Conservation (phyloP, 2,797 vertebrate species). For the Dallia pectoralis region DNA sequence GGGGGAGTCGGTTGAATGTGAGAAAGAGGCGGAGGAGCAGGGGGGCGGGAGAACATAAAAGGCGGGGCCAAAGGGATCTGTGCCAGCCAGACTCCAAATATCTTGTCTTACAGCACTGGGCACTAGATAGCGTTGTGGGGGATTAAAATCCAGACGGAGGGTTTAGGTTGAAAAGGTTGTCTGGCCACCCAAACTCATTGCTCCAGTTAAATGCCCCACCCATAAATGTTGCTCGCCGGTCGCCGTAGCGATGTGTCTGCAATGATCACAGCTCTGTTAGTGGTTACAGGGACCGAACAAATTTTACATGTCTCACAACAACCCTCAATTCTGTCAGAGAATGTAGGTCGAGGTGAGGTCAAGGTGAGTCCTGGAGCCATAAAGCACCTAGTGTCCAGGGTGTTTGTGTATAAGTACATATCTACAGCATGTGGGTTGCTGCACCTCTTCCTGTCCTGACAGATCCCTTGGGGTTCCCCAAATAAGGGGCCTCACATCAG, state of each 20-base stretch:
- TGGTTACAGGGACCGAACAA: too few species aligned
- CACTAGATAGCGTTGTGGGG: constrained; percentile 22
- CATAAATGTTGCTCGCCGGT: too few species aligned
- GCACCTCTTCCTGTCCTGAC: constrained; percentile 38
- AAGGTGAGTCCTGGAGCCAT: constrained; percentile 41
- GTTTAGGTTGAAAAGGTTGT: background rate
- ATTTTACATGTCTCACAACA: too few species aligned
- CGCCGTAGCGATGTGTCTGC: too few species aligned
- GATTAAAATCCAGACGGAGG: constrained; percentile 34
- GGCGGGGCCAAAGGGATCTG: constrained; percentile 45
- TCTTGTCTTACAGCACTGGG: constrained; percentile 37
- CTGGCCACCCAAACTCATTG: too few species aligned
- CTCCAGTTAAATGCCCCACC: too few species aligned
- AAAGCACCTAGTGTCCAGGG: constrained; percentile 4
- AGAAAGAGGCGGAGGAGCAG: background rate
- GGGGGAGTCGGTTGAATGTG: too few species aligned
- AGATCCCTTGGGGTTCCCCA: constrained; percentile 36
- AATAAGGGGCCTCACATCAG: constrained; percentile 8
- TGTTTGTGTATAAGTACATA: constrained; percentile 11
- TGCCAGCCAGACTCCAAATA: constrained; percentile 49
- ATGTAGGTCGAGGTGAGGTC: constrained; percentile 40
- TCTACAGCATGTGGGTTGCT: constrained; percentile 27
- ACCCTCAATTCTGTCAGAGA: background rate
- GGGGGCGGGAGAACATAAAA: constrained; percentile 15
- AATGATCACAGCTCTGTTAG: too few species aligned